Conservation (phyloP, 1,140 invertebrate species). For the Watersipora subatra region DNA sequence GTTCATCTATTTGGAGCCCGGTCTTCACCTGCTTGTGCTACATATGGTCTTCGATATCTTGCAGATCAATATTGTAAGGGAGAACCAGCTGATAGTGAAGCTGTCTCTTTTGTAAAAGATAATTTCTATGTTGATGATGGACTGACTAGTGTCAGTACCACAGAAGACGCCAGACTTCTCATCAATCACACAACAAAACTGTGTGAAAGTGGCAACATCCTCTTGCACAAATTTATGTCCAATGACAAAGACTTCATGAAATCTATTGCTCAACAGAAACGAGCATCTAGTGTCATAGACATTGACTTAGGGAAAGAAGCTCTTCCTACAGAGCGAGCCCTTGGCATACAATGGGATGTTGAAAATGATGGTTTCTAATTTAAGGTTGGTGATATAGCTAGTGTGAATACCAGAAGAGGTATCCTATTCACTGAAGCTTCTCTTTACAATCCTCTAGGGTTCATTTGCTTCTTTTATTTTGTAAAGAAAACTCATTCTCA, state of each 20-base stretch:
- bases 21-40: not conserved
- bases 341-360: not conserved
- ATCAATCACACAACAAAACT: not conserved
- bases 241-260: not conserved
- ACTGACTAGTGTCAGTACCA: not conserved
- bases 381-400: not conserved
- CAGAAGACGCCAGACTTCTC: not conserved
- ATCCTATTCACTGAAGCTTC: not conserved
- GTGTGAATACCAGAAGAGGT: not conserved
- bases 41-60: not conserved
- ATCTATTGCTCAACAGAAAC: not conserved
- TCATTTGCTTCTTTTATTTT: not conserved
- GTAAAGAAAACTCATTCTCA: constrained; percentile 2
- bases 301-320: not conserved
- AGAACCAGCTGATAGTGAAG: not conserved
- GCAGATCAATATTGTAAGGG: not conserved
- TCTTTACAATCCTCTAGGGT: constrained; percentile 3
- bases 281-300: not conserved
- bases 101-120: not conserved
- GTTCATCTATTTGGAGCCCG: constrained; percentile 3
- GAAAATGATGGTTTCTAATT: not conserved
- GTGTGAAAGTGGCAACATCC: not conserved
- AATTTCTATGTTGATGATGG: constrained; percentile 12
- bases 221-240: not conserved
- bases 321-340: not conserved